Base-by-base conservation (phyloP, 2,888 invertebrate genomes). In the Diplolepis rosae region DNA sequence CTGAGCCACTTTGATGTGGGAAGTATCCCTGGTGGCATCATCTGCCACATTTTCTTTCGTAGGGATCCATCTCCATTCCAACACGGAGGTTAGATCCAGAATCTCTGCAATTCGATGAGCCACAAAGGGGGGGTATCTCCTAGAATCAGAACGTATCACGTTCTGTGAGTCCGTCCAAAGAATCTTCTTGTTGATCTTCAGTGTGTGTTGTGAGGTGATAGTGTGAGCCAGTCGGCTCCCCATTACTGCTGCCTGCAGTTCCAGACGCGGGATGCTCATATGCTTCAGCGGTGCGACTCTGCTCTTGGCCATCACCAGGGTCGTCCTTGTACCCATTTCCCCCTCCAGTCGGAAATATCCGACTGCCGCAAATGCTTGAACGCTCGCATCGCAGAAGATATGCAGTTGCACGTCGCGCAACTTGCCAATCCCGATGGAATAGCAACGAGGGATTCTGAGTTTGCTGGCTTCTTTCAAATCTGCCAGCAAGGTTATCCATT, bases 91-190 rank as follows among this genome's bases (percentile, higher is more conserved):
- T 0, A 68, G 56, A 11, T 79, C 78, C 39, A 68, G 65, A 18
- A 79, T 78, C 65, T 79, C 78, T 6, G 76, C 77, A 6, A 80
- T 50, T 11, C 79, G 66, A 65, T 82, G 77, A 3, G 72, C 68
- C 9, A 75, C 76, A 54, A 74, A n/a, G 0, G 71, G 39, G 32
- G 70, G 42, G 30, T 72, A 71, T 9, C 32, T 27, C 13, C 73
- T 52, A 1, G 77, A 68, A n/a, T 73, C 76, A 9, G 72, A 67
- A 18, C 48, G 42, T 9, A 76, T 15, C 0, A 76, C 77, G 1
- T 71, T 71, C 5, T 71, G 65, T 9, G 78, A 74, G 13, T 76
- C 68, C 1, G 71, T 32, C 69, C 70, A 77, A 35, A 65, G 69
- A 11, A 54, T 42, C 2, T 70, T 61, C 5, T 48, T 24, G 1